Conservation (phyloP, 1,140 invertebrate genomes). For the Zaprionus capensis region DNA sequence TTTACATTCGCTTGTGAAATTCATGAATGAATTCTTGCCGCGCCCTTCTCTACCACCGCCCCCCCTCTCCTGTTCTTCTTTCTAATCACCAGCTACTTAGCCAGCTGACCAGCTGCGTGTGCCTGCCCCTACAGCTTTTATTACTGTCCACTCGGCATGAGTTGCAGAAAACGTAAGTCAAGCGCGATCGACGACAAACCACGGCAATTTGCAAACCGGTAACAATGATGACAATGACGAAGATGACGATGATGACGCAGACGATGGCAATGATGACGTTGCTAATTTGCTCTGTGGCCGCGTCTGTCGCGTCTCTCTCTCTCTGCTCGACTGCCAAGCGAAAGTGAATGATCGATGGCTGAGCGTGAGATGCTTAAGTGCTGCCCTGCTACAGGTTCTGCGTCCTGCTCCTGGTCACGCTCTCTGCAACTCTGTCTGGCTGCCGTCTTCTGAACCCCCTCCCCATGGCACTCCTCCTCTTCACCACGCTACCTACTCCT, state of each 20-base stretch:
- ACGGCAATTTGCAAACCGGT: conserved; percentile 42
- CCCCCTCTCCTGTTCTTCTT: neutral
- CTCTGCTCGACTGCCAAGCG: conserved; percentile 26
- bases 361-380: conserved; percentile 55
- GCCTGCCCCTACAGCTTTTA: conserved; percentile 22
- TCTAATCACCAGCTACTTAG: conserved; percentile 1
- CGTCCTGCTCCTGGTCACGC: conserved; percentile 27
- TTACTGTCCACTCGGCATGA: conserved; percentile 64
- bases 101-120: conserved; percentile 4
- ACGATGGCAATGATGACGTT: neutral
- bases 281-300: neutral
- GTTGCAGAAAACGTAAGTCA: conserved; percentile 46
- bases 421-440: conserved; percentile 12
- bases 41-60: neutral
- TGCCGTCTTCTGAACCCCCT: neutral
- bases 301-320: neutral
- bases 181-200: conserved; percentile 35
- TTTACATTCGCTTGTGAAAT: conserved; percentile 25
- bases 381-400: conserved; percentile 10
- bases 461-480: too few species aligned
- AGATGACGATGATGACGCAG: neutral
- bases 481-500: neutral
- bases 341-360: conserved; percentile 62
- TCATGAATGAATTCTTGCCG: conserved; percentile 24
- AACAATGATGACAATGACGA: conserved; percentile 6